Evolutionary conservation across 2,888 invertebrate species (phyloP), one percentile per base, ranked within the genome.

Genomic region (Latheticus oryzae): DNA sequence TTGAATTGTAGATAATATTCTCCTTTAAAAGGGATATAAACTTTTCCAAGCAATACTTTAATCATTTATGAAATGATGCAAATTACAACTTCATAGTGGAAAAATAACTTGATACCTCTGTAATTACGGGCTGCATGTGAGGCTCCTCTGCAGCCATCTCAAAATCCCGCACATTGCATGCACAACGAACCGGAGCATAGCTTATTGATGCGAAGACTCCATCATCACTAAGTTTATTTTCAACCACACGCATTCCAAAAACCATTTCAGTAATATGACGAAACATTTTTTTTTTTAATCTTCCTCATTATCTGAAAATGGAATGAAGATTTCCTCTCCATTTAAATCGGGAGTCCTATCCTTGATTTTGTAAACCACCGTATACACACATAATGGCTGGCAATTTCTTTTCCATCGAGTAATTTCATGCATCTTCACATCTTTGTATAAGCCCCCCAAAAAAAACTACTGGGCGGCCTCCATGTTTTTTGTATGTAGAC

Each of bases 361-460:
- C 45, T 45, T 45, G 45, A 45, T 45, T 45, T 45, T 45, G 45
- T 45, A 45, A 45, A 45, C 45, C 11, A 45, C 45, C 45, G 11
- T 45, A 45, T 45, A 45, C 45, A 45, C 45, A 45, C 32, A 45
- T 45, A 21, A 17, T 45, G 45, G 45, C 8, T 45, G 45, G 30
- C 45, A 45, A 45, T 45, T 45, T 45, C 45, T 45, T 45, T 32
- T 45, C 45, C 45, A 45, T 12, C 5, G 32, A 12, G 32, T 45
- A 32, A 45, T 45, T 45, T 45, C 45, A 32, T 45, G 45, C 32
- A 45, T 45, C 45, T 9, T 45, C 32, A 45, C 32, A 45, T 45
- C 11, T 45, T 3, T 45, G 30, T 45, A 32, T 45, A 45, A 45
- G 45, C 30, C 12, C 32, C 30, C 9, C 45, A 45, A 45, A 45